phyloP scores from a whole-genome alignment of 2,888 invertebrate species.

The Uropetala carovei region DNA sequence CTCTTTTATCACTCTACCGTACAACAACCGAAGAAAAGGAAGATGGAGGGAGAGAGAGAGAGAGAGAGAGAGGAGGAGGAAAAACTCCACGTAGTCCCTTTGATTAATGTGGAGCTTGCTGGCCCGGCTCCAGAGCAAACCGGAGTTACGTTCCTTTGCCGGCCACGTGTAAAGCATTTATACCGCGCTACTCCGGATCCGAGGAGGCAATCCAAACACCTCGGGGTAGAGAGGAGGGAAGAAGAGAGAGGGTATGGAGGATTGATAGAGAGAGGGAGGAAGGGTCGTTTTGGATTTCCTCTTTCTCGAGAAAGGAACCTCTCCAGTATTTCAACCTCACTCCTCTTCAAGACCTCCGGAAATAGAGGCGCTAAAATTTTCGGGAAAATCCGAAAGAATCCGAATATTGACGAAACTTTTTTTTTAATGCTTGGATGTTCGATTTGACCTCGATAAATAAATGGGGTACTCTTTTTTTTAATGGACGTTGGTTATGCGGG shows the following conservation, averaged over 20 bases:
- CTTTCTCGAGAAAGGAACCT: not conserved
- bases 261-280: not conserved
- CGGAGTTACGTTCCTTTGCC: not conserved
- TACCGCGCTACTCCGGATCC: not conserved
- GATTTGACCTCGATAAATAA: too few relatives aligned
- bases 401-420: too few relatives aligned
- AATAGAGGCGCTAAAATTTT: too few relatives aligned
- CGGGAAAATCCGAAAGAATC: too few relatives aligned
- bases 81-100: not conserved
- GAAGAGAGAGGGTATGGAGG: too few relatives aligned
- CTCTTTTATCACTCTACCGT: not conserved
- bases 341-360: too few relatives aligned
- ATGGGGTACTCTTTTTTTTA: too few relatives aligned
- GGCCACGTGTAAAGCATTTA: slow-evolving; percentile 20
- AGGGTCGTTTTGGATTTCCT: not conserved
- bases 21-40: not conserved
- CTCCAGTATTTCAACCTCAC: too few relatives aligned
- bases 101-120: not conserved
- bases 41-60: not conserved
- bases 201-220: not conserved
- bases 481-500: too few relatives aligned
- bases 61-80: not conserved
- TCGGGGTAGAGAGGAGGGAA: not conserved
- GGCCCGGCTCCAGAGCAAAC: not conserved
- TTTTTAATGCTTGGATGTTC: too few relatives aligned